Conservation (phyloP, 2,797 vertebrate genomes). For the Myoxocephalus aenaeus region DNA sequence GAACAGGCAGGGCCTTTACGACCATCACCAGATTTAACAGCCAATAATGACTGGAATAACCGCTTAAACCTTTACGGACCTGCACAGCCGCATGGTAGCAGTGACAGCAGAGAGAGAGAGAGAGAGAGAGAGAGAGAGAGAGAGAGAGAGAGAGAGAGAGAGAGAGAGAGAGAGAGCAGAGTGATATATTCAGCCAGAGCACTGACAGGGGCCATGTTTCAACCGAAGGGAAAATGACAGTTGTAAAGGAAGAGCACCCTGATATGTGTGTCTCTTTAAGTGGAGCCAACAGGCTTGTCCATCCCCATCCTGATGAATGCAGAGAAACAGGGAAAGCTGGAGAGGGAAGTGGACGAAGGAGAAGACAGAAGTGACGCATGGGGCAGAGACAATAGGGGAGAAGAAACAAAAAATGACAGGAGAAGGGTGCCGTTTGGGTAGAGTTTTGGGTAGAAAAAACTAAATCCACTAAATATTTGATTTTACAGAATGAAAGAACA, state of each 20-base stretch:
- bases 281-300: conserved; percentile 79
- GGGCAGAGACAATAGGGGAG: conserved; percentile 12
- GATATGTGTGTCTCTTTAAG: conserved; percentile 80
- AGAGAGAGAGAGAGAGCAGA: conserved; percentile 50
- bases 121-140: conserved; percentile 39
- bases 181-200: conserved; percentile 73
- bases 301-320: conserved; percentile 75
- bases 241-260: conserved; percentile 72
- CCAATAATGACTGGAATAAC: conserved; percentile 88
- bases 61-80: conserved; percentile 86
- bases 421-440: conserved; percentile 2
- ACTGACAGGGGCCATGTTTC: conserved; percentile 82
- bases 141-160: conserved; percentile 54
- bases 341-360: conserved; percentile 46
- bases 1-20: conserved; percentile 88
- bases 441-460: background rate
- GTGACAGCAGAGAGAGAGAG: conserved; percentile 64
- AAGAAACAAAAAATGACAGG: conserved; percentile 38
- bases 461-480: background rate
- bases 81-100: conserved; percentile 67
- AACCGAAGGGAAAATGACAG: conserved; percentile 79
- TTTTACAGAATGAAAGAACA: background rate
- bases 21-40: conserved; percentile 91
- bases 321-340: conserved; percentile 60
- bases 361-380: conserved; percentile 57